A percentile compares a stretch with the other conserved stretches of the same genome.
phyloP scores from a whole-genome alignment of 2,797 vertebrate genomes.

The Crypturellus tataupa region DNA sequence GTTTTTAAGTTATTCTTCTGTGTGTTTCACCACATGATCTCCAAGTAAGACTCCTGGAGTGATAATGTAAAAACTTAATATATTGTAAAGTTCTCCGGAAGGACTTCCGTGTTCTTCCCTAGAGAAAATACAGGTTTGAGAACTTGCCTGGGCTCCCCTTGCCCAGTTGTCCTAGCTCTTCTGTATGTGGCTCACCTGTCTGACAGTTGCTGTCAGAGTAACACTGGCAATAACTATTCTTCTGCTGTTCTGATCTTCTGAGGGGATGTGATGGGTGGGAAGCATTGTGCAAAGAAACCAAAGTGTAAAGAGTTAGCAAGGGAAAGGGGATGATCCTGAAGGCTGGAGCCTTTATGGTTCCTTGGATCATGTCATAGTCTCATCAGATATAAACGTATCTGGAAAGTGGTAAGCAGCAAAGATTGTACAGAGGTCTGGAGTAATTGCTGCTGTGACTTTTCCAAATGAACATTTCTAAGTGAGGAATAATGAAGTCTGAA shows the following conservation, averaged over 20 bases:
- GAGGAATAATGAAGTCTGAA: not conserved
- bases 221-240: not conserved
- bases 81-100: not conserved
- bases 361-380: not conserved
- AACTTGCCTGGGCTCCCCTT: not conserved
- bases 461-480: not conserved
- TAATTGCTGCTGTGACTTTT: not conserved
- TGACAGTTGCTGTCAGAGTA: not conserved
- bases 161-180: fast-evolving
- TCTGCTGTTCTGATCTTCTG: not conserved
- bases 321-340: not conserved
- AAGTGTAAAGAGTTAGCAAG: not conserved
- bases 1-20: not conserved
- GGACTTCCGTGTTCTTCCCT: not conserved
- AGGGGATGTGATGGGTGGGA: not conserved
- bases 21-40: not conserved
- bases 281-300: not conserved
- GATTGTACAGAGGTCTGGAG: not conserved
- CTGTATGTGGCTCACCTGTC: not conserved
- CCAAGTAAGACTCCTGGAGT: not conserved
- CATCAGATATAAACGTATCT: not conserved
- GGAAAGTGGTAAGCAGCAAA: not conserved
- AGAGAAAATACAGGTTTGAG: not conserved
- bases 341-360: not conserved
- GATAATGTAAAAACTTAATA: not conserved